Evolutionary conservation across 2,113 vertebrate genomes (phyloP), one percentile per base, ranked within the genome.

Genomic region (Rhadina sibilatrix): DNA sequence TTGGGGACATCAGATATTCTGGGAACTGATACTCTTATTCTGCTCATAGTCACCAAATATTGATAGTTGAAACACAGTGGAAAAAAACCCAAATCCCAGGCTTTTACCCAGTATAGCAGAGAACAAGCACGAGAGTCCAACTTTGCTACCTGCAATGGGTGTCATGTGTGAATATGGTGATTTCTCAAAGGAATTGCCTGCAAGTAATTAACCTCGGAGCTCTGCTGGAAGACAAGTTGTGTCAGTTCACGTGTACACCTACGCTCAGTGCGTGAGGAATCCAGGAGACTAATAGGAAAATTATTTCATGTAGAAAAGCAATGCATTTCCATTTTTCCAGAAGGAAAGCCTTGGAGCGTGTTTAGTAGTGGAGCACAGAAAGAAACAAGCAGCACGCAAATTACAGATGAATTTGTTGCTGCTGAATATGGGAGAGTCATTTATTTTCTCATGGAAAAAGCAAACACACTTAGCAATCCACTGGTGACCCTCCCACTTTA

Each of bases 31-130:
- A 27, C 4, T 38, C 61, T 72, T 65, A 22, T 21, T 53, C 42
- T 17, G 14, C 6, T 4, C 0, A 0, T 19, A 7, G 21, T 50
- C 30, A 74, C 27, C 9, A 30, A 44, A 3, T 33, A 16, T 0
- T 28, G 68, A 21, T 37, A 68, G n/a, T 42, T 21, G 49, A 68
- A 88, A 40, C 7, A 12, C 0, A 1, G 33, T 27, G 37, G 38
- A 38, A 89, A 30, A 30, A 84, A 79, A 23, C 16, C 5, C 0
- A 40, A 92, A 79, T 53, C 9, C 28, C 57, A 82, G 69, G 64
- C 1, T 10, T 53, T 63, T 24, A 44, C 57, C 63, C 63, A 52
- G 22, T 1, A 11, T 1, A 28, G 84, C 49, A 75, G 79, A 17
- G 69, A 83, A 35, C 11, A 50, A 69, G 60, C 72, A 53, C 0